These are phyloP conservation scores for Sphenodon punctatus DNA, from an alignment of 2,797 vertebrate genomes.

Conservation along the genomic window DNA sequence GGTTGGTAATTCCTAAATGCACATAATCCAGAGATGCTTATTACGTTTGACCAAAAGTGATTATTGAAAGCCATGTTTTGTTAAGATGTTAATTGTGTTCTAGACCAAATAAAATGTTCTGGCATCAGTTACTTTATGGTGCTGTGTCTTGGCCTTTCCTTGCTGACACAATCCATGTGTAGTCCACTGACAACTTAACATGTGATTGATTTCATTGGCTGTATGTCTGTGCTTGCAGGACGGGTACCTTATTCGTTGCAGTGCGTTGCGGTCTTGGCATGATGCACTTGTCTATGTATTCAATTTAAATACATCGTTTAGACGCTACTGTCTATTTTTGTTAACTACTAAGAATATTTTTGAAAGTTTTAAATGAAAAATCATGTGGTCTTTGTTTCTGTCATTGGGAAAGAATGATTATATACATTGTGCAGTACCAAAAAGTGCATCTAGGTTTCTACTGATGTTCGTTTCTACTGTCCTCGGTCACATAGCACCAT, in stretches of 20 bases:
- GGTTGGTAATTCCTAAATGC: neutral
- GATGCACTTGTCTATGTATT: neutral
- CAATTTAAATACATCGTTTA: neutral
- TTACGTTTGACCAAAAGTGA: neutral
- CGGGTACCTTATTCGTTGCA: neutral
- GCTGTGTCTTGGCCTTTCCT: neutral
- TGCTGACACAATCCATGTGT: too few species aligned
- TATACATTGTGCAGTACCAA: neutral
- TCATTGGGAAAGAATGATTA: neutral
- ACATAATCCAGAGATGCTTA: fast-evolving
- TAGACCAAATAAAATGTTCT: neutral
- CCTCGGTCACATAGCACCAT: neutral
- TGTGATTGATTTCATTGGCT: neutral
- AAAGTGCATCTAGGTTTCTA: too few species aligned
- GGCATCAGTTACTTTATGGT: neutral
- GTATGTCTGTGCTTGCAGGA: neutral
- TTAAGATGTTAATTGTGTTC: neutral
- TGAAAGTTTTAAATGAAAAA: neutral
- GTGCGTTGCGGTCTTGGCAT: neutral
- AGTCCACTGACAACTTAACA: neutral
- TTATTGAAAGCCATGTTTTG: neutral
- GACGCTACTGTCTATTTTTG: neutral
- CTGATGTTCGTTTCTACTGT: too few species aligned
- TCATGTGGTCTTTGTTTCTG: neutral
- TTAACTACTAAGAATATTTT: neutral